Evolutionary conservation across 2,113 vertebrate genomes (phyloP).

Genomic region (Centropristis striata): DNA sequence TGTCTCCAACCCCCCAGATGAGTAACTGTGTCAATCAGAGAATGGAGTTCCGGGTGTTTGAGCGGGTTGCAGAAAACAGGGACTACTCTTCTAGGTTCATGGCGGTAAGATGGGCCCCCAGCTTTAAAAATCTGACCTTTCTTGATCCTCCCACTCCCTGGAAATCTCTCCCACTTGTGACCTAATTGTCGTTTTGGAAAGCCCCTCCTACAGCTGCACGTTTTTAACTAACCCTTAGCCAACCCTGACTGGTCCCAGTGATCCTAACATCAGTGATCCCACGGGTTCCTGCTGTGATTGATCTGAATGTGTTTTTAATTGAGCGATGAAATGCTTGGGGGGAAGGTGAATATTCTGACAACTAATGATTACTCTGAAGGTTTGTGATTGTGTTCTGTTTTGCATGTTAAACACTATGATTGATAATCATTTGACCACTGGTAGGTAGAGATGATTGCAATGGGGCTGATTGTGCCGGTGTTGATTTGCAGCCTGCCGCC

Average conservation of each 20-base stretch:
- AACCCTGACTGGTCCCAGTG: constrained; percentile 59
- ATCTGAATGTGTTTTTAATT: constrained; percentile 56
- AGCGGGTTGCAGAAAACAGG: constrained; percentile 86
- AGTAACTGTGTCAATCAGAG: constrained; percentile 90
- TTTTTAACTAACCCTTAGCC: constrained; percentile 70
- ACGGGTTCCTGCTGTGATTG: constrained; percentile 42
- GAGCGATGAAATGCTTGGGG: constrained; percentile 17
- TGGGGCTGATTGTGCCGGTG: constrained; percentile 61
- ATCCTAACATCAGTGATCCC: constrained; percentile 64
- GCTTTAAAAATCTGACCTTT: constrained; percentile 51
- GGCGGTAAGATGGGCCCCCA: constrained; percentile 87
- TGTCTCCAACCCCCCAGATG: constrained; percentile 87
- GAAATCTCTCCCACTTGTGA: constrained; percentile 61
- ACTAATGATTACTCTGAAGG: constrained; percentile 56
- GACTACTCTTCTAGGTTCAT: constrained; percentile 86
- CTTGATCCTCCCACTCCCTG: constrained; percentile 59
- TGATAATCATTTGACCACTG: constrained; percentile 60
- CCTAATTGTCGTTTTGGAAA: constrained; percentile 57
- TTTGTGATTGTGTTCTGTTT: constrained; percentile 61
- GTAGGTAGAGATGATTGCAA: constrained; percentile 61
- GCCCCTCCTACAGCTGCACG: constrained; percentile 59
- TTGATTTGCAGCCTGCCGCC: constrained; percentile 69
- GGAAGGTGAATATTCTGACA: constrained; percentile 10
- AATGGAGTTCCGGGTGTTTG: constrained; percentile 89
- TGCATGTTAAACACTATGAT: constrained; percentile 66